phyloP scores from a whole-genome alignment of 2,797 vertebrate genomes.

The Sebastolobus alascanus region DNA sequence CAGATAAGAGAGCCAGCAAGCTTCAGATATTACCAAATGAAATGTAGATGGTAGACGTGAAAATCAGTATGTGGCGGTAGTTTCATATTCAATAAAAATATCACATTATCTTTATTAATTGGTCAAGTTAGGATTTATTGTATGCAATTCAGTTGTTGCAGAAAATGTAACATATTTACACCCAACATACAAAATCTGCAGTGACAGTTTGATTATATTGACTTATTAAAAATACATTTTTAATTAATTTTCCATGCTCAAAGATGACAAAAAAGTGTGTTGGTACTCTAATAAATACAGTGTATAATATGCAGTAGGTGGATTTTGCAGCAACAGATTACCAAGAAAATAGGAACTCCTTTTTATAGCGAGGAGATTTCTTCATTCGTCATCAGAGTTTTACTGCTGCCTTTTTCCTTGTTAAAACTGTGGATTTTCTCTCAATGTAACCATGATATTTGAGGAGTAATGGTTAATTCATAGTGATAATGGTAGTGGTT shows the following conservation, averaged over 20 bases:
- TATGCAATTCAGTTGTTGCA: slow-evolving; percentile 3
- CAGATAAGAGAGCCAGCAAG: slow-evolving; percentile 54
- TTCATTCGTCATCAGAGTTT: not conserved
- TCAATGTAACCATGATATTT: not conserved
- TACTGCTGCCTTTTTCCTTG: not conserved
- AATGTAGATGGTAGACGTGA: slow-evolving; percentile 13
- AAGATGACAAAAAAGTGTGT: not conserved
- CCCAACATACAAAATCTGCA: not conserved
- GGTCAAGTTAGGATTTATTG: slow-evolving; percentile 17
- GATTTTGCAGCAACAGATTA: not conserved
- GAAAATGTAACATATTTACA: not conserved
- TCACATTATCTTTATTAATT: slow-evolving; percentile 32
- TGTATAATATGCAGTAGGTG: not conserved
- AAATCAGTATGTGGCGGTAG: slow-evolving; percentile 4
- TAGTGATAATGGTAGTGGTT: not conserved
- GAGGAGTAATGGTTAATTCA: not conserved
- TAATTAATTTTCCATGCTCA: not conserved
- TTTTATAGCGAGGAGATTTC: not conserved
- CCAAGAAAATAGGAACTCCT: not conserved
- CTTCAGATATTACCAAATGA: slow-evolving; percentile 25
- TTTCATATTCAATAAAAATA: slow-evolving; percentile 45
- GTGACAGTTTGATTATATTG: slow-evolving; percentile 6
- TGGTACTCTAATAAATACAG: not conserved
- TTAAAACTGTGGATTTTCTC: not conserved
- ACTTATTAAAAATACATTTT: not conserved